Percentiles rank a stretch among this genome's conserved stretches.
These are phyloP conservation scores for Hexactinellida sp. DNA, from an alignment of 37 sponge, comb jelly and placozoan genomes.

Conservation along the genomic window DNA sequence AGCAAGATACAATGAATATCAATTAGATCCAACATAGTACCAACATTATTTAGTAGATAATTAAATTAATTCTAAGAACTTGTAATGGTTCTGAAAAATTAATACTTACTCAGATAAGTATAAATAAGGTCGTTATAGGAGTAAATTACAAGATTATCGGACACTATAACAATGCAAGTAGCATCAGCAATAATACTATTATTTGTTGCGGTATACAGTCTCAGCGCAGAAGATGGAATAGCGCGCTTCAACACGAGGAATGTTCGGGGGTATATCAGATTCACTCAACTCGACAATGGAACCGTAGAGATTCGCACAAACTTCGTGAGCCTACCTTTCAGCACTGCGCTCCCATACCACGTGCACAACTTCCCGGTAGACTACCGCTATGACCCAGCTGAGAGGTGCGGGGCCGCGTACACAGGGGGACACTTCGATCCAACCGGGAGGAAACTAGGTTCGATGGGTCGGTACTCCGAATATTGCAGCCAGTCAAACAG, in stretches of 20 bases:
- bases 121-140: too few species aligned
- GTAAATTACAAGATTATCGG: too few species aligned
- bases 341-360: background rate
- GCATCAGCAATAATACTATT: background rate
- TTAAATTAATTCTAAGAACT: too few species aligned
- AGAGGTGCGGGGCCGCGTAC: background rate
- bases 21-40: too few species aligned
- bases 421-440: slow-evolving; percentile 19
- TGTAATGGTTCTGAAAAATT: too few species aligned
- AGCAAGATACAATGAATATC: too few species aligned
- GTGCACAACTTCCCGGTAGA: slow-evolving; percentile 18
- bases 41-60: too few species aligned
- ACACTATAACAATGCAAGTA: too few species aligned
- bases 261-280: background rate
- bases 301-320: background rate
- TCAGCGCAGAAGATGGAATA: background rate
- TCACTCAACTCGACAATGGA: slow-evolving; percentile 16
- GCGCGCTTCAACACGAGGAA: background rate
- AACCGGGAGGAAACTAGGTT: background rate
- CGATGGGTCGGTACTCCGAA: background rate
- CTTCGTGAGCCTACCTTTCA: background rate
- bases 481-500: background rate
- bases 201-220: background rate
- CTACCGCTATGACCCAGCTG: background rate
- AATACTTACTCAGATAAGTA: too few species aligned